A percentile compares a stretch with the other conserved stretches of the same genome.
These are phyloP conservation scores for Drosophila greeni DNA, from an alignment of 2,888 invertebrate species.

Conservation along the genomic window DNA sequence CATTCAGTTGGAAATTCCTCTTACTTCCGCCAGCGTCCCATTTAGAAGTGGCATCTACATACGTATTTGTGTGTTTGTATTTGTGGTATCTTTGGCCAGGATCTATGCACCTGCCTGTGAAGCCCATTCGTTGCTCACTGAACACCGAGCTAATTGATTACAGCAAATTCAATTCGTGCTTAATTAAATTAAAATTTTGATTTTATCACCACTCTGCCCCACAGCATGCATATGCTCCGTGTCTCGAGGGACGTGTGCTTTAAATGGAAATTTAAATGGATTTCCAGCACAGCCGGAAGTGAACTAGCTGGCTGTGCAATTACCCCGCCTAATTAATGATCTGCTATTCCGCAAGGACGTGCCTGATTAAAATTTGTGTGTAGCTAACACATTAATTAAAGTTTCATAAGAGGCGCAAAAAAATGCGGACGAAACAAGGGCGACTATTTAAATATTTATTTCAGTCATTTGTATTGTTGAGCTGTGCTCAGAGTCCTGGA, in stretches of 20 bases:
- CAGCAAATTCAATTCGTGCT: constrained; percentile 57
- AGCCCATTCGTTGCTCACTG: constrained; percentile 54
- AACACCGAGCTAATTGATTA: constrained; percentile 43
- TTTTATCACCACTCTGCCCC: constrained; percentile 54
- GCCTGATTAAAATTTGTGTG: constrained; percentile 34
- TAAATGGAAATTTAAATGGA: constrained; percentile 17
- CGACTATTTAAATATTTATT: constrained; percentile 50
- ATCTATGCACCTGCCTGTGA: constrained; percentile 38
- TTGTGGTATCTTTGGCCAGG: constrained; percentile 3
- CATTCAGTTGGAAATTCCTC: constrained; percentile 24
- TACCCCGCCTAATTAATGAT: constrained; percentile 38
- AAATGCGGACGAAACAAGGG: constrained; percentile 15
- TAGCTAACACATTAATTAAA: constrained; percentile 48
- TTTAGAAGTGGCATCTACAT: constrained; percentile 1
- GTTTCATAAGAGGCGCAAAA: constrained; percentile 32
- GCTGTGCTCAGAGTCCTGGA: constrained; percentile 29
- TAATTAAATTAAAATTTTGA: constrained; percentile 66
- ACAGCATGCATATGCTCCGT: constrained; percentile 38
- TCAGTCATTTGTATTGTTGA: constrained; percentile 41
- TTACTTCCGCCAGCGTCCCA: constrained; percentile 1
- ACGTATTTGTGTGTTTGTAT: not conserved
- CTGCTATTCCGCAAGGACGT: constrained; percentile 30
- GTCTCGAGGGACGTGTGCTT: constrained; percentile 16
- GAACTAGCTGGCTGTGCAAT: constrained; percentile 13
- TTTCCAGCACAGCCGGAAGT: not conserved